Conservation (phyloP, 30 jellyfish, hydroid and myxozoan species). For the Aurelia sp. region DNA sequence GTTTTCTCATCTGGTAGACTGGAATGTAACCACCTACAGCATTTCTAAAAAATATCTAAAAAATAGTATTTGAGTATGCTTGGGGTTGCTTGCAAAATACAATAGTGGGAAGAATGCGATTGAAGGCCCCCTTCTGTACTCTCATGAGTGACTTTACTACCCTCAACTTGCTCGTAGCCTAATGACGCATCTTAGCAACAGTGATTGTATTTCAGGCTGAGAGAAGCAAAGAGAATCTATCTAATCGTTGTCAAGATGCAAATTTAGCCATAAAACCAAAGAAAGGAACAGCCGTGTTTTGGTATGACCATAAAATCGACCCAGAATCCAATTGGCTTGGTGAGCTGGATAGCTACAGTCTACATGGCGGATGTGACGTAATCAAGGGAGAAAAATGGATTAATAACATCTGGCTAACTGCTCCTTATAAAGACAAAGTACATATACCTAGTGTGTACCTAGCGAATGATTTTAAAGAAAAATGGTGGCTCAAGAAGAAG, state of each 20-base stretch:
- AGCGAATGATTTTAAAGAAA: not conserved
- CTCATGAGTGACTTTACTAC: no score
- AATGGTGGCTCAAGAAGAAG: not conserved
- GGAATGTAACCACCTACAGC: no score
- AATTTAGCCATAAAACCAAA: conserved; percentile 83
- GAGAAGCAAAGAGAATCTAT: conserved; percentile 39
- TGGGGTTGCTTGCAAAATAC: no score
- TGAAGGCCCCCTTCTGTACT: no score
- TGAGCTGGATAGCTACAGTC: conserved; percentile 76
- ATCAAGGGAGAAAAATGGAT: conserved; percentile 97
- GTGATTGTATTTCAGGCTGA: conserved; percentile 26
- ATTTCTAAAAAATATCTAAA: no score
- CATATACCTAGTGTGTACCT: conserved; percentile 62
- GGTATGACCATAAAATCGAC: conserved; percentile 94
- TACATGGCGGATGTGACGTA: conserved; percentile 99
- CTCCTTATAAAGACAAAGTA: conserved; percentile 68
- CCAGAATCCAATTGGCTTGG: conserved; percentile 84
- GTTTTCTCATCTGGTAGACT: no score
- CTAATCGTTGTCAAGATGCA: conserved; percentile 82
- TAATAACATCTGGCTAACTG: conserved; percentile 93
- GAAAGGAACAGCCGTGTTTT: conserved; percentile 84
- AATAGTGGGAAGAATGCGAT: no score
- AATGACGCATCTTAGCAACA: no score
- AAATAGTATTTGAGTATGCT: no score
- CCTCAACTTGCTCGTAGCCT: no score